These are phyloP conservation scores for Teleiodes luculella DNA, from an alignment of 2,888 invertebrate genomes.

Conservation along the genomic window DNA sequence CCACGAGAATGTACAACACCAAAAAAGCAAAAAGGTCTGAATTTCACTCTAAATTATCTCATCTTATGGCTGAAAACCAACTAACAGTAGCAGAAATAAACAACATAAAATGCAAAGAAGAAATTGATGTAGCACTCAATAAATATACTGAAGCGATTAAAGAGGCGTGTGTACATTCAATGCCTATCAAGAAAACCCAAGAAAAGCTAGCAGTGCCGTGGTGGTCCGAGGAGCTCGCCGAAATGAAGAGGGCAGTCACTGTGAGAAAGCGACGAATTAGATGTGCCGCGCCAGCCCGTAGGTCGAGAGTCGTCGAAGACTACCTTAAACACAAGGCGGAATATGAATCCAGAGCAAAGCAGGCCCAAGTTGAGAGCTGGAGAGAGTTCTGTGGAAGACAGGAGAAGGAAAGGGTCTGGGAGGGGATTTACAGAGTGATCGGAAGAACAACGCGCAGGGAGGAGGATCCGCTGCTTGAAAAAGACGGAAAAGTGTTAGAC, in stretches of 20 bases:
- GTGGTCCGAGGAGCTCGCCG: constrained; percentile 1
- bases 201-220: neutral
- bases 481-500: neutral
- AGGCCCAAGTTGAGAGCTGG: constrained; percentile 24
- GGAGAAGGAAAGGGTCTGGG: constrained; percentile 21
- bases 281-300: neutral
- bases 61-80: neutral
- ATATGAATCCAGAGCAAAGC: neutral
- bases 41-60: constrained; percentile 7
- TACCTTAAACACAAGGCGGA: neutral
- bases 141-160: neutral
- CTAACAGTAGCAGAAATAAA: neutral
- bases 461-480: neutral
- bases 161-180: neutral
- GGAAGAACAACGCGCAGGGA: neutral
- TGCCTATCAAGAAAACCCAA: neutral
- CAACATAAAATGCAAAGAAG: neutral
- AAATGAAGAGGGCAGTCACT: neutral
- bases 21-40: constrained; percentile 18
- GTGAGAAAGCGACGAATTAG: neutral
- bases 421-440: constrained; percentile 14
- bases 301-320: neutral
- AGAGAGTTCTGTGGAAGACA: constrained; percentile 25
- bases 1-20: constrained; percentile 16
- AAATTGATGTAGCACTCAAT: neutral